Percentiles rank a stretch among this genome's conserved stretches.
phyloP scores from a whole-genome alignment of 92 coral and sea anemone species.

The Palythoa grandiflora region DNA sequence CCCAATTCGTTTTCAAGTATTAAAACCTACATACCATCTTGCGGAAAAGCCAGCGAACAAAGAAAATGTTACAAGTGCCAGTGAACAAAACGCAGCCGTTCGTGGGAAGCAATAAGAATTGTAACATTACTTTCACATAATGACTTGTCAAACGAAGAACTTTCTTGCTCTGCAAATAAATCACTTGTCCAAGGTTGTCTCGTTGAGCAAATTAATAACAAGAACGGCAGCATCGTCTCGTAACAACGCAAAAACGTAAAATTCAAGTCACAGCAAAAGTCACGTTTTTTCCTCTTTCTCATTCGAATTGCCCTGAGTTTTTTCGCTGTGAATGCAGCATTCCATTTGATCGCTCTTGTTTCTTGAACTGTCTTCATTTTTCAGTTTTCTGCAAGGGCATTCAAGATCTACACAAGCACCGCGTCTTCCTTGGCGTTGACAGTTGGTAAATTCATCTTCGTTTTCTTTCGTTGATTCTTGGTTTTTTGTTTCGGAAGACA shows the following conservation, averaged over 20 bases:
- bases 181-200: neutral
- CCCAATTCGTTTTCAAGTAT: no score
- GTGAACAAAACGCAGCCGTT: neutral
- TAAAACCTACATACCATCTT: neutral
- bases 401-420: conserved; percentile 33
- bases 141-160: neutral
- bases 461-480: conserved; percentile 15
- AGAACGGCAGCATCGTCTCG: neutral
- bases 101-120: neutral
- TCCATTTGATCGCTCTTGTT: neutral
- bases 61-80: neutral
- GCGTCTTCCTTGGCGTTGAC: conserved; percentile 26
- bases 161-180: neutral
- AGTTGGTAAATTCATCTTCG: conserved; percentile 17
- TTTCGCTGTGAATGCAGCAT: conserved; percentile 25
- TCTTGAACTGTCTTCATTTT: neutral
- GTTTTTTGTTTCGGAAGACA: conserved; percentile 37
- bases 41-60: neutral
- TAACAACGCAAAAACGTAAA: conserved; percentile 36
- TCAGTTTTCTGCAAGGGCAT: conserved; percentile 30
- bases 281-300: conserved; percentile 1
- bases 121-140: neutral
- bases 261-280: neutral
- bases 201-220: conserved; percentile 9
- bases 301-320: conserved; percentile 3